These are phyloP conservation scores for Oryzias sinensis DNA, from an alignment of 2,797 vertebrate genomes.

Conservation along the genomic window DNA sequence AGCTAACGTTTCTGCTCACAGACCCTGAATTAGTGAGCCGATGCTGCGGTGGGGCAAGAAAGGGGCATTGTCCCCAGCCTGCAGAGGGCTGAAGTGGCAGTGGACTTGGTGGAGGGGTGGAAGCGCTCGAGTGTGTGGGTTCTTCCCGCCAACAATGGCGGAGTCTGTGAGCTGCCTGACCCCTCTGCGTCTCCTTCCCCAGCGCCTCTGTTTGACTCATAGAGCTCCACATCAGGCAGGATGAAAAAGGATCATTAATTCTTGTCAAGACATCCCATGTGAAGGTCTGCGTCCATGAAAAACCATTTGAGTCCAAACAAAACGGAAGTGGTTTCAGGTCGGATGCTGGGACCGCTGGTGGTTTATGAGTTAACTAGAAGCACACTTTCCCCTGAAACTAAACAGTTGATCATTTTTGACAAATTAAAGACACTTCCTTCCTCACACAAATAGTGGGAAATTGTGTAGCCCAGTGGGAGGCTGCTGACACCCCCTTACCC, in stretches of 20 bases:
- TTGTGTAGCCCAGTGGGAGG: conserved; percentile 20
- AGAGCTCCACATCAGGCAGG: conserved; percentile 31
- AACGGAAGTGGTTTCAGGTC: conserved; percentile 5
- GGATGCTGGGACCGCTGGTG: too few relatives aligned
- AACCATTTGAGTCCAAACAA: conserved; percentile 10
- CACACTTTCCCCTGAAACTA: conserved; percentile 4
- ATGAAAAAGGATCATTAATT: conserved; percentile 46
- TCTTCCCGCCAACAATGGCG: conserved; percentile 64
- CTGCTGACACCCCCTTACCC: conserved; percentile 6
- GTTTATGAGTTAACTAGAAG: neutral
- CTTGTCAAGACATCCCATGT: conserved; percentile 38
- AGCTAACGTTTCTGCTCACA: conserved; percentile 39
- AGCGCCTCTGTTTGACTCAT: conserved; percentile 25
- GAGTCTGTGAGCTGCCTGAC: conserved; percentile 66
- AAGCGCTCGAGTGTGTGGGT: conserved; percentile 38
- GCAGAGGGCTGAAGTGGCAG: conserved; percentile 54
- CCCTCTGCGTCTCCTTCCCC: conserved; percentile 41
- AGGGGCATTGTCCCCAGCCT: conserved; percentile 65
- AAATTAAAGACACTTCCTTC: conserved; percentile 9
- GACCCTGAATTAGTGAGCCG: conserved; percentile 49
- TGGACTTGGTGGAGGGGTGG: conserved; percentile 45
- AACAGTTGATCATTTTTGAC: conserved; percentile 7
- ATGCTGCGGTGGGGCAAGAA: conserved; percentile 65
- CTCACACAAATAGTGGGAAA: conserved; percentile 32
- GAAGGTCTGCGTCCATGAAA: neutral